phyloP scores from a whole-genome alignment of 2,113 vertebrate species.

The Empidonax alnorum region DNA sequence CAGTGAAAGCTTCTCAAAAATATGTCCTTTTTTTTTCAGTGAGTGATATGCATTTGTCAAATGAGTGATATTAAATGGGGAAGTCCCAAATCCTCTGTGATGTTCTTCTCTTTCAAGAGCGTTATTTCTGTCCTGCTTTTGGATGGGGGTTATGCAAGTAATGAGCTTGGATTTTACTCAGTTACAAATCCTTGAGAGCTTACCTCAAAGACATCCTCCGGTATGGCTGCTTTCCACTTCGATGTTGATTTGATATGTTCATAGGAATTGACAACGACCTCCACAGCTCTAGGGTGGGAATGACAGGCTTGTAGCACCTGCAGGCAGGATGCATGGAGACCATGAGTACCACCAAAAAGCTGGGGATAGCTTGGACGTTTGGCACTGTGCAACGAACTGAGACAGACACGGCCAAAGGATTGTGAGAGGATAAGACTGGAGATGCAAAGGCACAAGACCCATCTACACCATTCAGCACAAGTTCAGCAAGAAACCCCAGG shows the following conservation, averaged over 20 bases:
- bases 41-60: neutral
- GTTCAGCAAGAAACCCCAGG: neutral
- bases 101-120: neutral
- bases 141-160: neutral
- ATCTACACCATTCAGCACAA: neutral
- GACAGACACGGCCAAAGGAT: neutral
- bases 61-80: neutral
- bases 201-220: slow-evolving; percentile 88
- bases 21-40: neutral
- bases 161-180: neutral
- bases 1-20: neutral
- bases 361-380: neutral
- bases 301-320: slow-evolving; percentile 91
- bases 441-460: neutral
- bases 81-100: neutral
- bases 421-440: fast-evolving
- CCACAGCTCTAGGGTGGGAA: slow-evolving; percentile 83
- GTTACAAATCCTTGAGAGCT: neutral
- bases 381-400: neutral
- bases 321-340: neutral
- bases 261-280: slow-evolving; percentile 88
- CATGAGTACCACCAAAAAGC: neutral
- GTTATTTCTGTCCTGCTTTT: neutral
- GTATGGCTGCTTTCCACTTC: slow-evolving; percentile 88
- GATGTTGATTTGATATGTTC: slow-evolving; percentile 83